Base-by-base conservation (phyloP, 2,888 invertebrate species). In the Polyploca ridens region DNA sequence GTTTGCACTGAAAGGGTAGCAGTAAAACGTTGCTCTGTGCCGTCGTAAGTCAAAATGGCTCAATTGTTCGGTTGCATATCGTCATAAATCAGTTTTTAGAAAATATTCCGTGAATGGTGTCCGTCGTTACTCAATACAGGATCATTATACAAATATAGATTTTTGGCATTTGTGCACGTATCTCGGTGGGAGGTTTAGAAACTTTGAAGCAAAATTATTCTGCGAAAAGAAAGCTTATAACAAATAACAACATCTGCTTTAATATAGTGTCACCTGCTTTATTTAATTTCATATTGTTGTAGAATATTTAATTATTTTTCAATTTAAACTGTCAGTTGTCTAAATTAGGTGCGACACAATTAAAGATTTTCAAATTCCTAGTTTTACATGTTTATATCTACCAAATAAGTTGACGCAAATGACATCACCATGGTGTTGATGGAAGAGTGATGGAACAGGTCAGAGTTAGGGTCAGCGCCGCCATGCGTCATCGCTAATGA, bases 61-160 rank as follows among this genome's bases (percentile, higher is more conserved):
- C 84, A 77, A 89, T 93, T 93, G 93, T 93, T 90, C 85, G 77
- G 89, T 92, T 91, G 91, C 92, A 90, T 89, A 90, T 90, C 79
- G 84, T 72, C 89, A 90, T 94, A 93, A 93, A 94, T 94, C 93
- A 91, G 86, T 86, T 83, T 83, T 83, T 88, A 88, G 89, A 89
- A 86, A 88, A 85, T 84, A 81, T 78, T 81, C 78, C 71, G 72
- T 87, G 86, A 90, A 91, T 89, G 85, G 87, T 75, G 81, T 73
- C 71, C 74, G 80, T 87, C 82, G 86, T 89, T 89, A 89, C 89
- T 91, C 90, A 91, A 94, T 92, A 88, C 88, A 82, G 84, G 85
- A 86, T 93, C 93, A 90, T 93, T 93, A 94, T 89, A 93, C 93
- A 94, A 94, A 94, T 93, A 93, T 93, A 91, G 91, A 90, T 91